A percentile compares a stretch with the other conserved stretches of the same genome.
Conservation (phyloP, 2,797 vertebrate genomes). For the Pseudotriccus pelzelni region DNA sequence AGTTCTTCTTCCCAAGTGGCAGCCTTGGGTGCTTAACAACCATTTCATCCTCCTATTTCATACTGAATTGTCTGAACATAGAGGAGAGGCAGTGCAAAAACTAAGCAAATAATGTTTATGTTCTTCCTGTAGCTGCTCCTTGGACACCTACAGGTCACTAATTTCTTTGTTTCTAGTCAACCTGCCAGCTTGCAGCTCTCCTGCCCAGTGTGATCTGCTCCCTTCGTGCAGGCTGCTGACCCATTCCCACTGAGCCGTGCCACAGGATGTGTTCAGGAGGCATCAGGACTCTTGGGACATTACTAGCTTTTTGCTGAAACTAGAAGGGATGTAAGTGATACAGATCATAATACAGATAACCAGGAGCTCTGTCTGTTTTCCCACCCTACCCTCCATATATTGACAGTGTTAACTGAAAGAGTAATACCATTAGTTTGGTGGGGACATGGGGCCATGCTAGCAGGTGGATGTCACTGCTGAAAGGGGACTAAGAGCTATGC, state of each 20-base stretch:
- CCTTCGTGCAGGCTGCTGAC: background rate
- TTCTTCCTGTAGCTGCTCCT: slow-evolving; percentile 23
- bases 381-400: background rate
- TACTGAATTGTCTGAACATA: background rate
- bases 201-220: background rate
- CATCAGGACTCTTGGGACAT: background rate
- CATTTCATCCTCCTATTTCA: background rate
- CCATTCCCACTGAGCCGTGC: background rate
- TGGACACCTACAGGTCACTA: slow-evolving; percentile 1
- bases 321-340: background rate
- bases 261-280: background rate
- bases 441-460: background rate
- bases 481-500: background rate
- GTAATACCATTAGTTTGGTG: background rate
- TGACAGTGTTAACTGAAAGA: background rate
- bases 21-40: background rate
- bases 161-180: slow-evolving; percentile 7
- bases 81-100: background rate
- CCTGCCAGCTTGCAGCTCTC: background rate
- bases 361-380: background rate
- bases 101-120: slow-evolving; percentile 6
- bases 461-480: background rate
- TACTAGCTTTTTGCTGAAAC: background rate
- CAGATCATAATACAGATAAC: background rate
- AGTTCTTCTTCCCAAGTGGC: background rate